Percentiles rank a stretch among this genome's conserved stretches.
phyloP scores from a whole-genome alignment of 2,888 invertebrate genomes.

The Cephus pulcher region DNA sequence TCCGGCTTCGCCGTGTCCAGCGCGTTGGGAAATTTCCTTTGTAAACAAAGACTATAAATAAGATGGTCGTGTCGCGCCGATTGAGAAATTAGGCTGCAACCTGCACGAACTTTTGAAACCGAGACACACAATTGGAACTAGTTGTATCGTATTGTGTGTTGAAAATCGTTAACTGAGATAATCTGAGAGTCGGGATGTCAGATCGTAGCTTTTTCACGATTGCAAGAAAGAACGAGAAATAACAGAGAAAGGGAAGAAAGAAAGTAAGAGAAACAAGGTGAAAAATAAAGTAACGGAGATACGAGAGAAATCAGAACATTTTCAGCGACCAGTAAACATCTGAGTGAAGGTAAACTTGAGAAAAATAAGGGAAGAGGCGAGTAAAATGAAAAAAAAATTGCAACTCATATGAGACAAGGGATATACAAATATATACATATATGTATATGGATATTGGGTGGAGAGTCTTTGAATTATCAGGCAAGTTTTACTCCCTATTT shows the following conservation, averaged over 20 bases:
- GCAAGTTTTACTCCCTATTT: neutral
- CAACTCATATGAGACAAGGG: conserved; percentile 34
- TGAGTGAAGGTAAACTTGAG: neutral
- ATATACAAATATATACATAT: conserved; percentile 16
- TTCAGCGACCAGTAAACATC: neutral
- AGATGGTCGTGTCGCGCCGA: neutral
- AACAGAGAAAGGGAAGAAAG: conserved; percentile 35
- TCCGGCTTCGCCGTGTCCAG: neutral
- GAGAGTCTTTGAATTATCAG: conserved; percentile 29
- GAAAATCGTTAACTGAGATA: neutral
- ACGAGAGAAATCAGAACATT: conserved; percentile 14
- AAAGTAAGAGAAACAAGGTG: conserved; percentile 34
- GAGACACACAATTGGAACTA: neutral
- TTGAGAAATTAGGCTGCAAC: neutral
- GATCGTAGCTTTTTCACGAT: conserved; percentile 17
- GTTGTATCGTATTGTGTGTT: neutral
- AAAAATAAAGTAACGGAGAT: conserved; percentile 25
- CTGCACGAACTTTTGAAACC: neutral
- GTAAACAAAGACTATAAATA: neutral
- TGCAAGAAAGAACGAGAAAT: conserved; percentile 30
- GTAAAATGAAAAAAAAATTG: conserved; percentile 23
- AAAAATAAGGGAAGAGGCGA: neutral
- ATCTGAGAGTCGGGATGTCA: conserved; percentile 49
- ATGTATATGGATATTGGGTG: conserved; percentile 32
- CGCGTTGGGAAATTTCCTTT: neutral